Evolutionary conservation across 2,113 vertebrate genomes (phyloP), one percentile per base, ranked within the genome.

Genomic region (Chaetorhynchus papuensis): DNA sequence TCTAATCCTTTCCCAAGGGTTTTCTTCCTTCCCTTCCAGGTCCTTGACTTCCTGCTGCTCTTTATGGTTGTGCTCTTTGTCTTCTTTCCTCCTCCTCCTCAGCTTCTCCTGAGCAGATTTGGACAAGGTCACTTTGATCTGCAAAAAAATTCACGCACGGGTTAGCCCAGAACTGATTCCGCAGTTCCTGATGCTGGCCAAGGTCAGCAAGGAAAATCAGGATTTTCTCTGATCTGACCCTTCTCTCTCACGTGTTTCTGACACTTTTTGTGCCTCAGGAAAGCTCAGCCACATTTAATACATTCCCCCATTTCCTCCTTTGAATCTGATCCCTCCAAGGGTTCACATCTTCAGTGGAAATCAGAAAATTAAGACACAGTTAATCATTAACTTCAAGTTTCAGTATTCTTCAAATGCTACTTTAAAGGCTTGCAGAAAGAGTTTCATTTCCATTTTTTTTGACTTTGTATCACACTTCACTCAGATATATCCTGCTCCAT

Each of bases 21-120:
- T 96, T n/a, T 96, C 97, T 35, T 98, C 98, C 54, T 97, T 98
- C 63, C 92, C 98, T 52, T 98, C 98, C 7, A 68, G 39, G 54
- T 94, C 96, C 95, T 70, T 94, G 84, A 41, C 28, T 78, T 97
- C 94, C 95, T 95, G 94, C 64, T 96, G 50, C 27, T 97, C 95
- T 77, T 96, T 94, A 17, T 56, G 85, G 71, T 18, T 80, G 9
- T 59, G 59, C 13, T 97, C 96, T 66, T 97, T 96, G 77, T 98
- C 97, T 89, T 99, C 98, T 94, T 95, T 97, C 90, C 90, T 97
- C 59, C 95, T 98, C 90, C 89, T 94, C 66, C 96, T 97, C 96
- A 98, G 97, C 93, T 98, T 99, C 22, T 99, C 98, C 87, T 97
- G 97, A 45, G 98, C 94, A 66, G 98, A 98, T 92, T 98, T 98